These are phyloP conservation scores for Luehdorfia chinensis DNA, from an alignment of 1,140 invertebrate species.

Conservation along the genomic window DNA sequence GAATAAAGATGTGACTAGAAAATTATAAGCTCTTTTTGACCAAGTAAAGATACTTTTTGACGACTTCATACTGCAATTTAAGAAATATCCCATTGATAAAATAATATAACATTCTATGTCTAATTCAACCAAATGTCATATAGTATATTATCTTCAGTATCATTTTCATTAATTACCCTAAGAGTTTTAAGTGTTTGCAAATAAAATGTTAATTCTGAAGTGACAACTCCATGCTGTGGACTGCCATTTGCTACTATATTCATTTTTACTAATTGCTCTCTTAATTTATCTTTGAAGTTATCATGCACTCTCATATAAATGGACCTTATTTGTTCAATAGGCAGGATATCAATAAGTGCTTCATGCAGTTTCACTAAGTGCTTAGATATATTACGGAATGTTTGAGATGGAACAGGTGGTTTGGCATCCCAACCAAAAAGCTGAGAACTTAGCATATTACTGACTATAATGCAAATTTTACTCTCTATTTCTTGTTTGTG, in stretches of 20 bases:
- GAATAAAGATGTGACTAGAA: too few species aligned
- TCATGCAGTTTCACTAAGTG: constrained; percentile 96
- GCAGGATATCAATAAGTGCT: constrained; percentile 89
- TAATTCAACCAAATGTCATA: constrained; percentile 88
- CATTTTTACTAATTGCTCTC: constrained; percentile 89
- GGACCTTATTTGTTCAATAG: constrained; percentile 81
- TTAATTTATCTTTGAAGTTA: constrained; percentile 91
- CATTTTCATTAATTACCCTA: constrained; percentile 86
- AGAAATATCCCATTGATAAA: constrained; percentile 35
- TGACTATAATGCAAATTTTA: constrained; percentile 94
- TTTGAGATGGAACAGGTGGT: constrained; percentile 95
- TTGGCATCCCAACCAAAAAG: constrained; percentile 93
- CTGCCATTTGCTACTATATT: constrained; percentile 96
- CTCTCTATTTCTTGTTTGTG: constrained; percentile 95
- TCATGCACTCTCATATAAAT: constrained; percentile 92
- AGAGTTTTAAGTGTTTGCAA: constrained; percentile 93
- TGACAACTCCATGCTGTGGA: constrained; percentile 96
- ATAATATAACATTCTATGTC: background rate
- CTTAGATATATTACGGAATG: constrained; percentile 94
- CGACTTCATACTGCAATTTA: constrained; percentile 13
- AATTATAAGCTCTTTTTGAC: constrained; percentile 12
- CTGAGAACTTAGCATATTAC: constrained; percentile 87
- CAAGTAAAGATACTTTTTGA: constrained; percentile 14
- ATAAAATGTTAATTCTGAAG: constrained; percentile 97
- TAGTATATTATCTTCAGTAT: constrained; percentile 85